Percentiles rank a stretch among this genome's conserved stretches.
These are phyloP conservation scores for Siniperca undulata DNA, from an alignment of 2,797 vertebrate genomes.

Conservation along the genomic window DNA sequence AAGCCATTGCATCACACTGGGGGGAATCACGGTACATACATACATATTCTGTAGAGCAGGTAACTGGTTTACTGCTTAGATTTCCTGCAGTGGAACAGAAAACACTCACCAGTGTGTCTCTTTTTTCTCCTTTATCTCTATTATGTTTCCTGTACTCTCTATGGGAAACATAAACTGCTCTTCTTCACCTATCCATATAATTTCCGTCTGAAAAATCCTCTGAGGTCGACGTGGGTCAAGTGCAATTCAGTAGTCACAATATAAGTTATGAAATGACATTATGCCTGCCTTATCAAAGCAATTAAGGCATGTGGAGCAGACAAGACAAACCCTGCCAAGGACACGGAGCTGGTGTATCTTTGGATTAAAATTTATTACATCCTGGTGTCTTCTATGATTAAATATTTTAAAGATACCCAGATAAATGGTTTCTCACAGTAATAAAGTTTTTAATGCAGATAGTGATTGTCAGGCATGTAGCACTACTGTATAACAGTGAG, in stretches of 20 bases:
- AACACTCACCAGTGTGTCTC: background rate
- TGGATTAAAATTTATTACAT: background rate
- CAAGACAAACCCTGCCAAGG: background rate
- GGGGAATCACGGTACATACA: background rate
- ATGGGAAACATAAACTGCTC: background rate
- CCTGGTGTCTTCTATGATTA: background rate
- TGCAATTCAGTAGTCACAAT: background rate
- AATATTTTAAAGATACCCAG: background rate
- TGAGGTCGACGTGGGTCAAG: background rate
- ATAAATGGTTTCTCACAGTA: background rate
- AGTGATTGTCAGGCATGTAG: background rate
- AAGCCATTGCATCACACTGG: too few species aligned
- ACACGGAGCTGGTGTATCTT: background rate
- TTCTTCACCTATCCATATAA: background rate
- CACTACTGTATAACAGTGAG: too few species aligned
- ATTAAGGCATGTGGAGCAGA: constrained; percentile 7
- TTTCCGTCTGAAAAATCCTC: background rate
- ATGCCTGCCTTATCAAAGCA: background rate
- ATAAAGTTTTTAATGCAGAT: background rate
- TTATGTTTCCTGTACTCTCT: background rate
- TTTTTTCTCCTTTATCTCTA: background rate
- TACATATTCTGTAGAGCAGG: background rate
- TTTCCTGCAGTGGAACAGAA: constrained; percentile 6
- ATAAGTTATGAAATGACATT: background rate
- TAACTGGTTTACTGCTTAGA: background rate